Evolutionary conservation across 2,113 vertebrate species (phyloP).

Genomic region (Phrynosoma blainvillii): DNA sequence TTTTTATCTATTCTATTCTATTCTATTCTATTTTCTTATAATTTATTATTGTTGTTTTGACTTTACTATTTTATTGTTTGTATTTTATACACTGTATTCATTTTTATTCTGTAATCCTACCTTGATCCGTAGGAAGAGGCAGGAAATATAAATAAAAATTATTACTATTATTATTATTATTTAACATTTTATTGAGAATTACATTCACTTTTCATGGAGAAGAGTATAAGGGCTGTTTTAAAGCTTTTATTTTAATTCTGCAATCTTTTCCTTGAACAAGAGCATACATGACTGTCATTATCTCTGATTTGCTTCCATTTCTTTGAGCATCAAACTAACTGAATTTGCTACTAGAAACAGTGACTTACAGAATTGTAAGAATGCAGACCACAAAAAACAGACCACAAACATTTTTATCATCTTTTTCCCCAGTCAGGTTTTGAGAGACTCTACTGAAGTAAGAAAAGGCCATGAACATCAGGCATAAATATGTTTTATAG

Average conservation of each 20-base stretch:
- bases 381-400: neutral
- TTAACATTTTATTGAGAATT: neutral
- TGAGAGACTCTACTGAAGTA: neutral
- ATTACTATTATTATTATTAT: too few species aligned
- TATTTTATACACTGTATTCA: too few species aligned
- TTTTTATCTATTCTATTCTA: too few species aligned
- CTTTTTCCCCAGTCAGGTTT: neutral
- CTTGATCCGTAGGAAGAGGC: too few species aligned
- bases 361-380: neutral
- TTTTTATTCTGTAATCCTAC: too few species aligned
- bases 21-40: too few species aligned
- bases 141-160: too few species aligned
- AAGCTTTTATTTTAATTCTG: neutral
- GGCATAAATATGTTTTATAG: neutral
- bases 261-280: neutral
- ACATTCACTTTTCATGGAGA: neutral
- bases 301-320: neutral
- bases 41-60: too few species aligned
- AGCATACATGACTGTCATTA: neutral
- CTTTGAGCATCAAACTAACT: neutral
- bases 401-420: neutral
- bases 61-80: too few species aligned
- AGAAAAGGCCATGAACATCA: neutral
- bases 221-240: neutral
- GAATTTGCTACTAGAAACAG: neutral